These are phyloP conservation scores for Chalcosyrphus nemorum DNA, from an alignment of 2,888 invertebrate genomes.

Conservation along the genomic window DNA sequence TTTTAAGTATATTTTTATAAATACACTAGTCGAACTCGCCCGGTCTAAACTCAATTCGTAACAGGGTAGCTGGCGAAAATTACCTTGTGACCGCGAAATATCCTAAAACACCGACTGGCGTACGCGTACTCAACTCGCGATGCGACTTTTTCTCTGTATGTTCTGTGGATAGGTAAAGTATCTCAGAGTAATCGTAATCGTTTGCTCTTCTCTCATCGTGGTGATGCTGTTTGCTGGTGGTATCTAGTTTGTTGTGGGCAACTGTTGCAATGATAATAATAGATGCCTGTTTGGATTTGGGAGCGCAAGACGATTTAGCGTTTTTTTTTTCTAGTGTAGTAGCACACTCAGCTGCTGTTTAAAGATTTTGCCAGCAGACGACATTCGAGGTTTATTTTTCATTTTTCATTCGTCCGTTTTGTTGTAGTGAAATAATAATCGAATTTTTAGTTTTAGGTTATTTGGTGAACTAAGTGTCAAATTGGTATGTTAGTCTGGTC, in stretches of 20 bases:
- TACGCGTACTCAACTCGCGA: slow-evolving; percentile 69
- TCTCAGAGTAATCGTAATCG: slow-evolving; percentile 45
- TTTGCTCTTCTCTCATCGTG: slow-evolving; percentile 62
- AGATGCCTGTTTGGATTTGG: slow-evolving; percentile 48
- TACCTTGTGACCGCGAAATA: slow-evolving; percentile 83
- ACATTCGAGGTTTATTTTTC: slow-evolving; percentile 38
- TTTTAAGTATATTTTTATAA: slow-evolving; percentile 64
- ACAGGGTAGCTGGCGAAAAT: slow-evolving; percentile 81
- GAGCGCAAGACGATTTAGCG: slow-evolving; percentile 35
- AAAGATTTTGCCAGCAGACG: slow-evolving; percentile 44
- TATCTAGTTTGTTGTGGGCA: slow-evolving; percentile 43
- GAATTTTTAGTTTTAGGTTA: slow-evolving; percentile 35
- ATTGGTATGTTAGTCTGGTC: slow-evolving; percentile 42
- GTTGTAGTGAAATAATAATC: slow-evolving; percentile 45
- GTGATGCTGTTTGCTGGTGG: slow-evolving; percentile 44
- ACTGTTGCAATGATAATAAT: slow-evolving; percentile 62
- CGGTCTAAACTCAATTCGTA: slow-evolving; percentile 83
- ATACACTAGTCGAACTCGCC: slow-evolving; percentile 82
- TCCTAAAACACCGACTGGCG: slow-evolving; percentile 76
- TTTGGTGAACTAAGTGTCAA: slow-evolving; percentile 62
- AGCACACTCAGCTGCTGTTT: slow-evolving; percentile 61
- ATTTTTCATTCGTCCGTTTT: too few relatives aligned
- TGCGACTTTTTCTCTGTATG: slow-evolving; percentile 76
- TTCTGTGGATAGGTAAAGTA: slow-evolving; percentile 29
- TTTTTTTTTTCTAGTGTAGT: slow-evolving; percentile 27